Conservation (phyloP, 1,140 invertebrate species). For the Hylyphantes graminicola region DNA sequence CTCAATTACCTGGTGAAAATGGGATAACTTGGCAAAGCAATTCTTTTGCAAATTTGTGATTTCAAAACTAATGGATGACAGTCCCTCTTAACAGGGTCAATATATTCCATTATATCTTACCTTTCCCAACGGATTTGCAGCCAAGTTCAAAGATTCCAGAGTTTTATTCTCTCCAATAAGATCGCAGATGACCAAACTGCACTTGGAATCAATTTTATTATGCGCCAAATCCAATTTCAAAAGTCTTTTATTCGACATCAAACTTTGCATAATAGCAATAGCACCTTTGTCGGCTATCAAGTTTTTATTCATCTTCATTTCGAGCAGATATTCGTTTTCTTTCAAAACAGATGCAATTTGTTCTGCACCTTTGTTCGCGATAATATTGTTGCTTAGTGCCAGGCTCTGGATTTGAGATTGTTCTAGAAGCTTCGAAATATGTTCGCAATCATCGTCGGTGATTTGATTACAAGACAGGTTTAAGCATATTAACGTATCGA, state of each 20-base stretch:
- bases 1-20: too few species aligned
- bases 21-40: too few species aligned
- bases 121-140: conserved; percentile 24
- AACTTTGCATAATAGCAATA: not conserved
- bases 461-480: conserved; percentile 26
- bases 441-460: conserved; percentile 14
- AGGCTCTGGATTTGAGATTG: not conserved
- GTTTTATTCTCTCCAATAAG: not conserved
- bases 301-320: conserved; percentile 13
- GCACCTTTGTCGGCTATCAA: conserved; percentile 27
- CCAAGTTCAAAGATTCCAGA: conserved; percentile 15
- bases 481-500: not conserved
- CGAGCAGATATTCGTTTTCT: not conserved
- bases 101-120: not conserved
- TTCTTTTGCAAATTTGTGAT: too few species aligned
- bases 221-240: conserved; percentile 1
- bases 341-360: not conserved
- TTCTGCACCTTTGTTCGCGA: not conserved
- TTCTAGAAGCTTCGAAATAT: conserved; percentile 5
- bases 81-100: too few species aligned
- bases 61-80: too few species aligned
- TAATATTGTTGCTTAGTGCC: conserved; percentile 13
- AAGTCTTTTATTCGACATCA: conserved; percentile 8
- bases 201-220: conserved; percentile 7
- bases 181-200: not conserved